A percentile compares a stretch with the other conserved stretches of the same genome.
Conservation (phyloP, 64 coral and sea anemone species). For the Dendronephthya gigantea region DNA sequence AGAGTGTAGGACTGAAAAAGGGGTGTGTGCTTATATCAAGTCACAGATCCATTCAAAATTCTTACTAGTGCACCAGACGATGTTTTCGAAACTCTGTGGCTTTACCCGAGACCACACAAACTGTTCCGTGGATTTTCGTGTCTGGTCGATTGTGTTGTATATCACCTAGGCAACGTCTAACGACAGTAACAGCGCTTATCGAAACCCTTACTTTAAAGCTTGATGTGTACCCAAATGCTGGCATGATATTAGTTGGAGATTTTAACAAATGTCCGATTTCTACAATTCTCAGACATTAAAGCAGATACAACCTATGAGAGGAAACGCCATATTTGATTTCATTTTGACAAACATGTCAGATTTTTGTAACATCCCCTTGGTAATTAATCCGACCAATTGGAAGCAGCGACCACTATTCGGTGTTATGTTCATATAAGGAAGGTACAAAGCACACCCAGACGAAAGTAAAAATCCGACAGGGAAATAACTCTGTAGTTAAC, state of each 20-base stretch:
- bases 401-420: not conserved
- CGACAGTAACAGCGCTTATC: no score
- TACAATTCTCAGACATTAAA: not conserved
- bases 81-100: not conserved
- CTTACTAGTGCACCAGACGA: not conserved
- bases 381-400: not conserved
- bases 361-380: not conserved
- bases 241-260: no score
- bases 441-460: no score
- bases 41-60: not conserved
- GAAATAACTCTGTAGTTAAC: no score
- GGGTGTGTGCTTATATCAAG: not conserved
- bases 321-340: not conserved
- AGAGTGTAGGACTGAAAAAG: not conserved
- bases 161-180: no score
- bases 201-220: no score
- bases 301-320: not conserved
- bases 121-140: not conserved
- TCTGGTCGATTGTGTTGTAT: not conserved
- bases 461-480: no score
- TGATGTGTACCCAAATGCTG: no score
- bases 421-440: not conserved
- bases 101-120: not conserved
- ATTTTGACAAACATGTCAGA: not conserved
- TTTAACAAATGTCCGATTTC: no score